Evolutionary conservation across 2,797 vertebrate genomes (phyloP).

Genomic region (Diceros bicornis): DNA sequence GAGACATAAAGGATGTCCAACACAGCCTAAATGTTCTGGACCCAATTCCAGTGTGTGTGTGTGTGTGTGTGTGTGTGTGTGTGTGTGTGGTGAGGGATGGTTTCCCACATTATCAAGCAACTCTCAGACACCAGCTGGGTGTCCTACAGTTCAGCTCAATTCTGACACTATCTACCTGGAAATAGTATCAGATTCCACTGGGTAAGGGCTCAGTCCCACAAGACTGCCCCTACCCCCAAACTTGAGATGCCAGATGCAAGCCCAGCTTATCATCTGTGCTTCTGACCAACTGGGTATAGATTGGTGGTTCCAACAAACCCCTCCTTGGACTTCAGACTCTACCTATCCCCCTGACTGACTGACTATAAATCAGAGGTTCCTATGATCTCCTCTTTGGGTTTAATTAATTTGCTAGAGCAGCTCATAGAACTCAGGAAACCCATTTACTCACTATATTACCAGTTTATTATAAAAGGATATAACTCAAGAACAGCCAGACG

Average conservation of each 20-base stretch:
- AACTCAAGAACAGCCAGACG: not conserved
- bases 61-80: too few relatives aligned
- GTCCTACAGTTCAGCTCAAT: not conserved
- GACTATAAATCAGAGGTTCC: not conserved
- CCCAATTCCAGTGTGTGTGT: not conserved
- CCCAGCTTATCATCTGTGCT: not conserved
- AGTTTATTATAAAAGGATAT: not conserved
- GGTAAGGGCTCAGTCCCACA: not conserved
- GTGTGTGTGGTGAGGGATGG: not conserved
- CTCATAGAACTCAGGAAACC: not conserved
- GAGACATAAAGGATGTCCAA: not conserved
- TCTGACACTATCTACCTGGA: not conserved
- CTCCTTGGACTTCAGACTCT: not conserved
- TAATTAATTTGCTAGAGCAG: not conserved
- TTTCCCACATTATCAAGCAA: not conserved
- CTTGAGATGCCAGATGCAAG: not conserved
- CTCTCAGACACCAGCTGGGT: not conserved
- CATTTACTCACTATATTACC: not conserved
- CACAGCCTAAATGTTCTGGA: not conserved
- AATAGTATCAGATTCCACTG: not conserved
- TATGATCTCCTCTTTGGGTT: too few relatives aligned
- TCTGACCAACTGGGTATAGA: not conserved
- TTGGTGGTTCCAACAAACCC: not conserved
- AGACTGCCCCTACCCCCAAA: not conserved
- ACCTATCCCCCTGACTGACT: too few relatives aligned